Percentiles rank a stretch among this genome's conserved stretches.
Conservation (phyloP, 1,140 invertebrate genomes). For the Cydia fagiglandana region DNA sequence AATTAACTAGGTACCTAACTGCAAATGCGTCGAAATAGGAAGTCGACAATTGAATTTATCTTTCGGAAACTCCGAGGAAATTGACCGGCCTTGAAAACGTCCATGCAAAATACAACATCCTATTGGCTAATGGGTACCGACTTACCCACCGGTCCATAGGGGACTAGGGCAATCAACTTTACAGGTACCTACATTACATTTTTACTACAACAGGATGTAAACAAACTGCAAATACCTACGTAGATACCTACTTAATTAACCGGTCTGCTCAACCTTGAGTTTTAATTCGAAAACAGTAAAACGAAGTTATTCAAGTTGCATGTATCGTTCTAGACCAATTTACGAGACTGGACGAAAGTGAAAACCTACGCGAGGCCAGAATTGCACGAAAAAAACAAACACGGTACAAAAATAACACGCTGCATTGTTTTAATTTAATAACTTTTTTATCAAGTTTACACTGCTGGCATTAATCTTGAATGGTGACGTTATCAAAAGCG, state of each 20-base stretch:
- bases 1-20: not conserved
- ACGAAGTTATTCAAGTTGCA: slow-evolving; percentile 27
- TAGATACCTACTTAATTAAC: slow-evolving; percentile 14
- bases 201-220: not conserved
- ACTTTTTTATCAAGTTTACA: slow-evolving; percentile 43
- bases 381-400: slow-evolving; percentile 37
- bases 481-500: slow-evolving; percentile 45
- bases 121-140: slow-evolving; percentile 3
- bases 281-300: slow-evolving; percentile 28
- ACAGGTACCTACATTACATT: not conserved
- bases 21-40: not conserved
- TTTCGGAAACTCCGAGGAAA: not conserved
- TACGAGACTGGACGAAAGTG: slow-evolving; percentile 45
- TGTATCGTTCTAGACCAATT: slow-evolving; percentile 21
- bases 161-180: slow-evolving; percentile 16
- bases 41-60: not conserved
- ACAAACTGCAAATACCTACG: not conserved
- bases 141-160: slow-evolving; percentile 12
- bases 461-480: slow-evolving; percentile 45
- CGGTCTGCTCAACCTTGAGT: slow-evolving; percentile 17
- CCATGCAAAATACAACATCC: not conserved
- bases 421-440: slow-evolving; percentile 27
- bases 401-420: slow-evolving; percentile 19
- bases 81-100: slow-evolving; percentile 7
- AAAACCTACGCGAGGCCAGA: slow-evolving; percentile 39